Conservation (phyloP, 2,113 vertebrate genomes). For the Macroglossus sobrinus region DNA sequence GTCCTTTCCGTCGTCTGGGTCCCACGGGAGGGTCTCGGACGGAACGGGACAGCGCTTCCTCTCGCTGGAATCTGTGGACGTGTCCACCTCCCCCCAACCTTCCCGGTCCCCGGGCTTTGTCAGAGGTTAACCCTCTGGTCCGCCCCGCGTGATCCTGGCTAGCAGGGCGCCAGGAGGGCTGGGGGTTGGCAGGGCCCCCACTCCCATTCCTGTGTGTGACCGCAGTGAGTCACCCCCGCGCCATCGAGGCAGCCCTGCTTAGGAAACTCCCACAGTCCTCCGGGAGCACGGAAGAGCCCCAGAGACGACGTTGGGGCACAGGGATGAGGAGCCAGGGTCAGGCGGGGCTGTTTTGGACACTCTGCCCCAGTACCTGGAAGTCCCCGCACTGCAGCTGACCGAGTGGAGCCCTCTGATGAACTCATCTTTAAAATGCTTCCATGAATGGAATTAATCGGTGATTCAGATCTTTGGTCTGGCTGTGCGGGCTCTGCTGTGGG, state of each 20-base stretch:
- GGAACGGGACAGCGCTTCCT: neutral
- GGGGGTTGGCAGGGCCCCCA: neutral
- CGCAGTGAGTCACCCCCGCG: conserved; percentile 59
- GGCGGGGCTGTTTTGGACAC: neutral
- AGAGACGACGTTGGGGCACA: neutral
- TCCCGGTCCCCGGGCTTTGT: neutral
- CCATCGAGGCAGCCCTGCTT: neutral
- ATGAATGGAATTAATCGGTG: neutral
- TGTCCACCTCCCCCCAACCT: neutral
- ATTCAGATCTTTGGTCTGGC: neutral
- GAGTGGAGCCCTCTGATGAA: neutral
- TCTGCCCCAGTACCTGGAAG: neutral
- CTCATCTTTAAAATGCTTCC: neutral
- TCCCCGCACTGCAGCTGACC: too few relatives aligned
- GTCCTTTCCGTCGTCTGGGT: rapidly evolving
- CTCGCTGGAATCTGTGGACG: neutral
- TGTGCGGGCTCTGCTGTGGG: neutral
- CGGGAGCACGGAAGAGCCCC: neutral
- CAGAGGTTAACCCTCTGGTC: neutral
- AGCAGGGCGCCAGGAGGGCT: neutral
- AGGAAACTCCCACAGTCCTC: neutral
- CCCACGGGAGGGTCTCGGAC: neutral
- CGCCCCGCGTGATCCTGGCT: neutral
- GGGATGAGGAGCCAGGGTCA: neutral
- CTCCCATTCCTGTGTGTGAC: conserved; percentile 28